phyloP scores from a whole-genome alignment of 2,888 invertebrate species.

The Apamea monoglypha region DNA sequence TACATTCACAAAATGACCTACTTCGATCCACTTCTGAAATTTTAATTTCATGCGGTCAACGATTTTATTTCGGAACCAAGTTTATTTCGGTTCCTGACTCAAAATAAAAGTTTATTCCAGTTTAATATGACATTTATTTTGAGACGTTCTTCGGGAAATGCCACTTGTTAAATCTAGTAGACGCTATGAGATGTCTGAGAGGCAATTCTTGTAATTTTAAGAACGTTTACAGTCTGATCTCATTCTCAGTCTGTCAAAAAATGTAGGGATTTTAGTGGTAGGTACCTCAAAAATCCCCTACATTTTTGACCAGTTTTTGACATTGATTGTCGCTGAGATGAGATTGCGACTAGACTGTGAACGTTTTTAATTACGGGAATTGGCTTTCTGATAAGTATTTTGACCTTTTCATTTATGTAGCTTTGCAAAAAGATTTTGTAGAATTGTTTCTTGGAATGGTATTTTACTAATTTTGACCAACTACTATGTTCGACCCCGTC shows the following conservation, averaged over 20 bases:
- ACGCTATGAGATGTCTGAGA: not conserved
- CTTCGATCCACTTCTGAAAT: slow-evolving; percentile 51
- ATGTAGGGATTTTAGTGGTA: too few relatives aligned
- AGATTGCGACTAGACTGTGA: too few relatives aligned
- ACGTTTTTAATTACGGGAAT: too few relatives aligned
- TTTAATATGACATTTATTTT: slow-evolving; percentile 38
- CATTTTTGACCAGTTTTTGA: too few relatives aligned
- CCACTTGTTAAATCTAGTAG: not conserved
- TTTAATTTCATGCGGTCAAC: slow-evolving; percentile 48
- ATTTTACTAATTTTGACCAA: not conserved
- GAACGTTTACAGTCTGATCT: too few relatives aligned
- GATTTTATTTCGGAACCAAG: slow-evolving; percentile 36
- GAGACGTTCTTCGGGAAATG: slow-evolving; percentile 34
- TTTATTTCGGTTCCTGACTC: slow-evolving; percentile 49
- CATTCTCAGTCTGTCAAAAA: too few relatives aligned
- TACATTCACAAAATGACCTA: slow-evolving; percentile 52
- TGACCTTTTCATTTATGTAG: slow-evolving; percentile 2
- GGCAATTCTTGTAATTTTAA: not conserved
- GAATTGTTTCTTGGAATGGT: slow-evolving; percentile 15
- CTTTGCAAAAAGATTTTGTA: not conserved
- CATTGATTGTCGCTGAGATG: too few relatives aligned
- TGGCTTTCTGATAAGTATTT: not conserved
- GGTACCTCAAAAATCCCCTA: too few relatives aligned
- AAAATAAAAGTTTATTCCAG: slow-evolving; percentile 52
- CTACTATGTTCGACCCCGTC: not conserved